phyloP scores from a whole-genome alignment of 2,888 invertebrate species.

The Drosophila imparisetae region DNA sequence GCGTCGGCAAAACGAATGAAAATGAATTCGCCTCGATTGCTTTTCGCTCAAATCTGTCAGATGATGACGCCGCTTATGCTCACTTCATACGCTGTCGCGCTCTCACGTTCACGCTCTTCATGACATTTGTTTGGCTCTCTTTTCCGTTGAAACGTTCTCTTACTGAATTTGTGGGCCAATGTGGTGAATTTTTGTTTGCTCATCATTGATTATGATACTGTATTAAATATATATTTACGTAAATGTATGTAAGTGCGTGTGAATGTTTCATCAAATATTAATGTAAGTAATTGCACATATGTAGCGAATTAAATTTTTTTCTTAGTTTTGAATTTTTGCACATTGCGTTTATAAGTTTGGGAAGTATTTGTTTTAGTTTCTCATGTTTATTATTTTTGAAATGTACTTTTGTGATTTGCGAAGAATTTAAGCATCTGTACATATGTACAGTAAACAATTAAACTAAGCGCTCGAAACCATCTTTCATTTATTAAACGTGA shows the following conservation, averaged over 20 bases:
- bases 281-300: neutral
- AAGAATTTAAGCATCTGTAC: neutral
- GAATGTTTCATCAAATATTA: conserved; percentile 2
- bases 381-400: neutral
- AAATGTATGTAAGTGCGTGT: conserved; percentile 1
- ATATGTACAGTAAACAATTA: neutral
- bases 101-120: conserved; percentile 22
- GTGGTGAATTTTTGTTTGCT: conserved; percentile 41
- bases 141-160: conserved; percentile 41
- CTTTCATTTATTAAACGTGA: neutral
- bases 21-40: conserved; percentile 58
- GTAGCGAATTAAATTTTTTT: neutral
- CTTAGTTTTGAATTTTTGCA: neutral
- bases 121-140: neutral
- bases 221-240: conserved; percentile 12
- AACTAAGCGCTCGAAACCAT: neutral
- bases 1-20: conserved; percentile 65
- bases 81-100: conserved; percentile 13
- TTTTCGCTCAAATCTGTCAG: conserved; percentile 55
- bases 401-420: neutral
- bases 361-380: neutral
- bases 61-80: conserved; percentile 48
- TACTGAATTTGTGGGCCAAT: conserved; percentile 16
- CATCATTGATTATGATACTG: conserved; percentile 47
- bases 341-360: neutral